Evolutionary conservation across 2,113 vertebrate genomes (phyloP), one percentile per base, ranked within the genome.

Genomic region (Syngnathus scovelli): DNA sequence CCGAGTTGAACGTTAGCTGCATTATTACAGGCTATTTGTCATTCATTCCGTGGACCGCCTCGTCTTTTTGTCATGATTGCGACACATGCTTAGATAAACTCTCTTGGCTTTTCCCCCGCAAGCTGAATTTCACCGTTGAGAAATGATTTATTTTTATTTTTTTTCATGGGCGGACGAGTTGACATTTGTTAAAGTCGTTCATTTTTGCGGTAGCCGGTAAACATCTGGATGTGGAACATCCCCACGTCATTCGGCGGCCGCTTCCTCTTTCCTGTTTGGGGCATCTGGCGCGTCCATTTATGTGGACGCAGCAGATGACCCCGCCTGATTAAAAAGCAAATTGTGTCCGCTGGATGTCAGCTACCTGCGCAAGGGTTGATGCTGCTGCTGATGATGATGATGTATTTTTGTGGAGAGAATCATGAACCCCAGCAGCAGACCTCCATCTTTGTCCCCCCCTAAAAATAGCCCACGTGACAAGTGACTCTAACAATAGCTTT

Each of bases 191-290:
- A 16, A 64, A 71, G 64, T 70, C 15, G 15, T 78, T 27, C 23
- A 2, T 37, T 63, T 64, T 39, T 33, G 59, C 51, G n/a, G n/a
- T 54, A 10, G 54, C 78, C 70, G 44, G 11, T 58, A 33, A 74
- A 61, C 72, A 56, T 78, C 70, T 48, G 33, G 83, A 56, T 76
- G 68, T 21, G 49, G 82, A 78, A 78, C 80, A 78, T 66, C 68
- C 72, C 72, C 80, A 82, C 75, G 78, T 85, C 78, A 86, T 87
- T 88, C 81, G 84, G 69, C 77, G 88, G 84, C 85, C 63, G 81
- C 88, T 90, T 92, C 91, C 90, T 87, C 78, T 87, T 91, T 92
- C 90, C 90, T 89, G 86, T 86, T 88, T 82, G 75, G n/a, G 80
- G 83, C 85, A 88, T 87, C 82, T 83, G 89, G 87, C 72, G 64